Evolutionary conservation across 2,888 invertebrate genomes (phyloP), one percentile per base, ranked within the genome.

Genomic region (Anaspis maculata): DNA sequence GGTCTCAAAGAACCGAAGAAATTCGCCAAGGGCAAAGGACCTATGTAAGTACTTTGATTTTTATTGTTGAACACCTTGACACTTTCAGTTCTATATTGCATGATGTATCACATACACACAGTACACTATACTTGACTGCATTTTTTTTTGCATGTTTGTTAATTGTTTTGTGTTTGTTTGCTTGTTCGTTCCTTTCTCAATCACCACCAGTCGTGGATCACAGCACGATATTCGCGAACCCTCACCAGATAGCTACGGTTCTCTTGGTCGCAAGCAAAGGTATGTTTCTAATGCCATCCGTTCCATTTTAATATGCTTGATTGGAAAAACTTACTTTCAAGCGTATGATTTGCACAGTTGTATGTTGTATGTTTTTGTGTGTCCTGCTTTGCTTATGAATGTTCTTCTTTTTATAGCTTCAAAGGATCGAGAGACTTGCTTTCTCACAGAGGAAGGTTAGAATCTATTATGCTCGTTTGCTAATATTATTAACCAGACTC

Each of bases 161-260:
- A 37, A 33, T 36, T 39, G 37, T 33, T 34, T 25, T 38, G 32
- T 46, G 41, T 41, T 30, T 37, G 42, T 51, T 50, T 52, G 54
- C 50, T 41, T 57, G 49, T 49, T 47, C 45, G 45, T 47, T 49
- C 49, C 42, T 51, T 49, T 57, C 9, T 19, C 19, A 9, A 6
- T 9, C 5, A 5, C 19, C 5, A 5, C 19, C 46, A 82, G 82
- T 58, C 79, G 80, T 61, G 81, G 82, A 55, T 81, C 81, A 46
- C 80, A 79, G 69, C 80, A 81, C 71, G 82, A 83, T 64, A 71
- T 82, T 59, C 70, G 77, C 51, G 83, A 83, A 54, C 73, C 76
- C 49, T 82, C 83, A 54, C 82, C 83, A 44, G 84, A 83, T 64
- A 76, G 72, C 59, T 76, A 77, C 54, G 76, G 77, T 61, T 70